phyloP scores from a whole-genome alignment of 2,797 vertebrate species.

The Oophaga sylvatica region DNA sequence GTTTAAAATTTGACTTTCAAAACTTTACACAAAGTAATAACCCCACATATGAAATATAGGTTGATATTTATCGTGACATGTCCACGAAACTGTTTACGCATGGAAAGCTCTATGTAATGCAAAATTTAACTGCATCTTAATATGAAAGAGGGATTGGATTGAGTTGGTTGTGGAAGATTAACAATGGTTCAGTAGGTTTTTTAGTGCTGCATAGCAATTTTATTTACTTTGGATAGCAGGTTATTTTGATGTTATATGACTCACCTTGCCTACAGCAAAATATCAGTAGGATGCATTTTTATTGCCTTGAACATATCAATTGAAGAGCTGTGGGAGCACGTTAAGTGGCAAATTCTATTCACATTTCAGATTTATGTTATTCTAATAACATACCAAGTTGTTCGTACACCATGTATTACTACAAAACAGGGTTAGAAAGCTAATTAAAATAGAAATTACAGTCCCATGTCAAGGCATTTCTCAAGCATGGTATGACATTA shows the following conservation, averaged over 20 bases:
- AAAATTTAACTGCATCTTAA: constrained; percentile 55
- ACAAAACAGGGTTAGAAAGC: constrained; percentile 28
- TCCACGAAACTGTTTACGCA: constrained; percentile 40
- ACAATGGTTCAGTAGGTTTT: constrained; percentile 56
- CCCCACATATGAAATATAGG: constrained; percentile 29
- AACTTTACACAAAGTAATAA: constrained; percentile 17
- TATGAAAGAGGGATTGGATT: constrained; percentile 29
- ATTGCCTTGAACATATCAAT: constrained; percentile 49
- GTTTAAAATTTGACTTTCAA: constrained; percentile 19
- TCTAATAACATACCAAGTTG: constrained; percentile 40
- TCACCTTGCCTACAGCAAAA: constrained; percentile 56
- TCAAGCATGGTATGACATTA: neutral
- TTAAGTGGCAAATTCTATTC: constrained; percentile 51
- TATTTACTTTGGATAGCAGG: constrained; percentile 57
- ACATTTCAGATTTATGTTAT: constrained; percentile 36
- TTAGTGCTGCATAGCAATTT: constrained; percentile 56
- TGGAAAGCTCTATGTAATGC: constrained; percentile 36
- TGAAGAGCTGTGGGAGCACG: constrained; percentile 46
- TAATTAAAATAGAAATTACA: constrained; percentile 41
- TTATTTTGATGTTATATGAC: constrained; percentile 59
- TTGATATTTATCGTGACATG: constrained; percentile 48
- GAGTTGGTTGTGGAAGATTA: constrained; percentile 47
- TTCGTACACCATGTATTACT: constrained; percentile 21
- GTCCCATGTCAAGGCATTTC: constrained; percentile 7
- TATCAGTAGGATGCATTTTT: constrained; percentile 53